Evolutionary conservation across 2,797 vertebrate species (phyloP).

Genomic region (Tenualosa ilisha): DNA sequence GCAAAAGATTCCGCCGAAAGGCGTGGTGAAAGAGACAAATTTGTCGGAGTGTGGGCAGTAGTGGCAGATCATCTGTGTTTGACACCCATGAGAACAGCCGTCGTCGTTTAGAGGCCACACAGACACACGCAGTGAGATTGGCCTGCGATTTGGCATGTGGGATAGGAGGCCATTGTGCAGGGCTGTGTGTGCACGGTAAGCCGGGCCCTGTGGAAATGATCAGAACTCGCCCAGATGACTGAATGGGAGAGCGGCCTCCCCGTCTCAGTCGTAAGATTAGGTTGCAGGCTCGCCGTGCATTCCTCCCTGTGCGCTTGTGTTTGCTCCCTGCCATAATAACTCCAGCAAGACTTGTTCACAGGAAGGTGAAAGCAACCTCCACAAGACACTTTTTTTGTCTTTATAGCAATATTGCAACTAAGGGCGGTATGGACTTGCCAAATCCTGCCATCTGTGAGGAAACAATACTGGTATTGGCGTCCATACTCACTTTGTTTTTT

Average conservation of each 20-base stretch:
- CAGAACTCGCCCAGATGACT: background rate
- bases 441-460: constrained; percentile 42
- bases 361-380: constrained; percentile 32
- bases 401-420: background rate
- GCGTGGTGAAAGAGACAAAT: background rate
- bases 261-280: background rate
- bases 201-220: background rate
- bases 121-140: background rate
- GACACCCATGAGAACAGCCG: background rate
- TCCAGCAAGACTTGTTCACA: background rate
- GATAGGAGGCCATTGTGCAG: background rate
- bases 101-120: background rate
- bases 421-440: background rate
- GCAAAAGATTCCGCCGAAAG: constrained; percentile 32
- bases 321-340: too few relatives aligned
- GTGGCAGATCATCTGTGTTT: background rate
- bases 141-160: background rate
- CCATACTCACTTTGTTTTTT: constrained; percentile 21
- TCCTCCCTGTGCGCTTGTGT: background rate
- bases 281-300: background rate
- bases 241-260: background rate
- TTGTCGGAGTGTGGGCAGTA: background rate
- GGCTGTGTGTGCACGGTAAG: background rate
- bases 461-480: constrained; percentile 33
- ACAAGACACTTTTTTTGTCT: background rate